Conservation (phyloP, 2,797 vertebrate genomes). For the Pangasius krempfi region DNA sequence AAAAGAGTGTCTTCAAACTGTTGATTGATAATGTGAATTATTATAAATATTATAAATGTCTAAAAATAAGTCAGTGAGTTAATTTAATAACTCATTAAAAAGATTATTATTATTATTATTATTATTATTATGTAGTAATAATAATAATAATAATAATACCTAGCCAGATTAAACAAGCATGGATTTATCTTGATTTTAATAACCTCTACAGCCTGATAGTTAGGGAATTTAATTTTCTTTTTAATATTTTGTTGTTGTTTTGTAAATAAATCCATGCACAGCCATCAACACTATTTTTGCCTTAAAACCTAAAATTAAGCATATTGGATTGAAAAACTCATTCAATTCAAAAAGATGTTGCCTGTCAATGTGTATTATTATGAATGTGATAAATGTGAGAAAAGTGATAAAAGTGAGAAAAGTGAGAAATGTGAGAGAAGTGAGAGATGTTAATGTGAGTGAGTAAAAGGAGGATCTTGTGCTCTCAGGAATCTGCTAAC, state of each 20-base stretch:
- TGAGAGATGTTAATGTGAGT: background rate
- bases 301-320: background rate
- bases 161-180: background rate
- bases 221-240: background rate
- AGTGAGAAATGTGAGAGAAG: too few relatives aligned
- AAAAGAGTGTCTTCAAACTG: too few relatives aligned
- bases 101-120: background rate
- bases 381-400: background rate
- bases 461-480: background rate
- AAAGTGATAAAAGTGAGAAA: too few relatives aligned
- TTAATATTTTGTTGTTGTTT: background rate
- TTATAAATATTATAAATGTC: background rate
- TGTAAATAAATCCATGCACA: background rate
- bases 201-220: too few relatives aligned
- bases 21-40: too few relatives aligned
- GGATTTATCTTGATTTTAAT: background rate
- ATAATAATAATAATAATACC: background rate
- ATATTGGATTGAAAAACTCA: background rate
- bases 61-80: background rate
- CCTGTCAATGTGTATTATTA: background rate
- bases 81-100: too few relatives aligned
- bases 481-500: background rate
- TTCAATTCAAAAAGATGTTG: background rate
- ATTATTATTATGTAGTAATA: background rate
- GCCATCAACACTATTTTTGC: background rate